A percentile compares a stretch with the other conserved stretches of the same genome.
These are phyloP conservation scores for Eupithecia dodoneata DNA, from an alignment of 2,888 invertebrate species.

Conservation along the genomic window DNA sequence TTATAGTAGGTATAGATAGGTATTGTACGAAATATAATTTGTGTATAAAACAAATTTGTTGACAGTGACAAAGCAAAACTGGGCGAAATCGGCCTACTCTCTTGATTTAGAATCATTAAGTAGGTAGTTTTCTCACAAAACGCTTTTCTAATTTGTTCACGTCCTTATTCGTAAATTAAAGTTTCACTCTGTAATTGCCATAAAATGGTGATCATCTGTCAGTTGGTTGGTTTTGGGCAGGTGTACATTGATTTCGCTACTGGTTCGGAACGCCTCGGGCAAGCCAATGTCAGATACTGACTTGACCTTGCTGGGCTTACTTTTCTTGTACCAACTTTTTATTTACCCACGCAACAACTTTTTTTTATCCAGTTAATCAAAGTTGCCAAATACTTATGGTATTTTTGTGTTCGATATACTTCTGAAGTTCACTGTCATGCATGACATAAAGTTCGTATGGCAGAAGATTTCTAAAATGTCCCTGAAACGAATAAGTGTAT, in stretches of 20 bases:
- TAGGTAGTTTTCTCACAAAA: constrained; percentile 28
- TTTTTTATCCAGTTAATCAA: constrained; percentile 10
- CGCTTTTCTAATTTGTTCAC: constrained; percentile 36
- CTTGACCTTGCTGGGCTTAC: constrained; percentile 43
- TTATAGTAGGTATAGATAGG: too few species aligned
- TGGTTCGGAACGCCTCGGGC: constrained; percentile 53
- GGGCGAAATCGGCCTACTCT: constrained; percentile 12
- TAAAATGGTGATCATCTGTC: constrained; percentile 51
- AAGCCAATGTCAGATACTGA: constrained; percentile 57
- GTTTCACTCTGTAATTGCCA: constrained; percentile 55
- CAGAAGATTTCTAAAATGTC: background rate
- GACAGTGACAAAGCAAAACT: constrained; percentile 10
- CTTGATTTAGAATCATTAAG: constrained; percentile 14
- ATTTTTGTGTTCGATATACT: background rate
- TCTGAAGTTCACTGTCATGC: background rate
- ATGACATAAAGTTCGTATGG: background rate
- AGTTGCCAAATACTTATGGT: background rate
- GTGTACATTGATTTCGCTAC: constrained; percentile 53
- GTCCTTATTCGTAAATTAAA: constrained; percentile 46
- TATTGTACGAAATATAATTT: background rate
- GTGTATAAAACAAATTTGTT: constrained; percentile 10
- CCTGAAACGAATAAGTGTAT: background rate
- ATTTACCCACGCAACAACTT: constrained; percentile 9
- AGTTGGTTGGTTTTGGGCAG: constrained; percentile 50
- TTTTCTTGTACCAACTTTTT: constrained; percentile 34